phyloP scores from a whole-genome alignment of 1,140 invertebrate genomes.

The Melitaea cinxia region DNA sequence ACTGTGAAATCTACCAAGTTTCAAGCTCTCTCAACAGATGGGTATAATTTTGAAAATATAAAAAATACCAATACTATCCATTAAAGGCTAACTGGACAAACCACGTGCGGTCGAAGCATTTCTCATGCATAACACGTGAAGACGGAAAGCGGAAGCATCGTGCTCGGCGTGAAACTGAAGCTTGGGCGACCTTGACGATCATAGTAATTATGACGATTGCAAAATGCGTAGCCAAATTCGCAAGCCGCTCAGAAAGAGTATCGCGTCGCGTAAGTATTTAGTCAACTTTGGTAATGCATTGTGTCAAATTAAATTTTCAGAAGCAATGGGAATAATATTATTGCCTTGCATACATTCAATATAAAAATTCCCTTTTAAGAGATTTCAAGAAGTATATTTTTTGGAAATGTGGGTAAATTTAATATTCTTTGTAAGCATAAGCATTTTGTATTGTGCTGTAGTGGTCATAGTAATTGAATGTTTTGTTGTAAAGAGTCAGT shows the following conservation, averaged over 20 bases:
- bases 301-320: not conserved
- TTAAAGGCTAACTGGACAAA: conserved; percentile 6
- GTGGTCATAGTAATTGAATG: conserved; percentile 7
- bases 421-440: not conserved
- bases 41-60: not conserved
- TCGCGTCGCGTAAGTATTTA: not conserved
- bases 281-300: not conserved
- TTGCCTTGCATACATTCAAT: not conserved
- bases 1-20: not conserved
- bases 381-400: not conserved
- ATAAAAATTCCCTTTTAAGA: not conserved
- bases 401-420: conserved; percentile 10
- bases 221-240: conserved; percentile 5
- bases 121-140: conserved; percentile 44
- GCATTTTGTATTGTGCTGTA: conserved; percentile 17
- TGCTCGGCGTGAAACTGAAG: conserved; percentile 67
- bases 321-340: not conserved
- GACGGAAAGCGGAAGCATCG: conserved; percentile 58
- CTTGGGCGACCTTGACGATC: conserved; percentile 43
- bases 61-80: not conserved
- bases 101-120: conserved; percentile 33
- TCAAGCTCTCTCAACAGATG: conserved; percentile 1
- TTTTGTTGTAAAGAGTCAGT: conserved; percentile 15
- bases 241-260: not conserved
- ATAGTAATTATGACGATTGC: not conserved